phyloP scores from a whole-genome alignment of 2,113 vertebrate species.

The Cinclus mexicanus region DNA sequence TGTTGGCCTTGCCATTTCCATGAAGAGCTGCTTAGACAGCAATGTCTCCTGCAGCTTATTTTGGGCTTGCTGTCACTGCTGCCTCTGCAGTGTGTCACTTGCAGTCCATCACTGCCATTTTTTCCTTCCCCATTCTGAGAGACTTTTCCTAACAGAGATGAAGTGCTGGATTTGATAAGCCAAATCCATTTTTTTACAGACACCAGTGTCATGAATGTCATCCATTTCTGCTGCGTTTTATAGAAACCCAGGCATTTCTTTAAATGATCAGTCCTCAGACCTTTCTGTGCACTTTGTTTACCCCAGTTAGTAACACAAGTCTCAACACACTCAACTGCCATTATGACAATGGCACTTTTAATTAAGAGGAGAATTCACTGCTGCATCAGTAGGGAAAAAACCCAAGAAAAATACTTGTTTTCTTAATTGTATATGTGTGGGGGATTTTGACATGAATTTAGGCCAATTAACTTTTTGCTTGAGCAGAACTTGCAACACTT shows the following conservation, averaged over 20 bases:
- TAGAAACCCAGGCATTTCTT: background rate
- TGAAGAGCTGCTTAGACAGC: background rate
- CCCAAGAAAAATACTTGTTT: background rate
- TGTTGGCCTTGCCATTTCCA: background rate
- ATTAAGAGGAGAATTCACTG: background rate
- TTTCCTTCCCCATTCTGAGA: background rate
- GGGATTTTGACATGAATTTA: background rate
- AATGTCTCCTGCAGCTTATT: background rate
- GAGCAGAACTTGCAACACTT: background rate
- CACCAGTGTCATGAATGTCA: background rate
- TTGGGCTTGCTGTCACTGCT: background rate
- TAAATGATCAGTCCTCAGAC: background rate
- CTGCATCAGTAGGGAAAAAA: background rate
- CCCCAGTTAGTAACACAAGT: background rate
- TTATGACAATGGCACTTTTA: background rate
- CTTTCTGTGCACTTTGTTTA: background rate
- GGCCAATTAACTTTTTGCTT: background rate
- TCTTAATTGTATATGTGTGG: background rate
- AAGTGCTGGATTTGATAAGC: background rate
- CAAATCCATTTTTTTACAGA: background rate
- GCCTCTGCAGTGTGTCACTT: slow-evolving; percentile 9
- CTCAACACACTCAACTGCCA: background rate
- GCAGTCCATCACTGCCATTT: background rate
- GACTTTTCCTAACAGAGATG: background rate
- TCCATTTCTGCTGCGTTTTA: background rate